These are phyloP conservation scores for Drosophila fulvimacula DNA, from an alignment of 2,888 invertebrate species.

Conservation along the genomic window DNA sequence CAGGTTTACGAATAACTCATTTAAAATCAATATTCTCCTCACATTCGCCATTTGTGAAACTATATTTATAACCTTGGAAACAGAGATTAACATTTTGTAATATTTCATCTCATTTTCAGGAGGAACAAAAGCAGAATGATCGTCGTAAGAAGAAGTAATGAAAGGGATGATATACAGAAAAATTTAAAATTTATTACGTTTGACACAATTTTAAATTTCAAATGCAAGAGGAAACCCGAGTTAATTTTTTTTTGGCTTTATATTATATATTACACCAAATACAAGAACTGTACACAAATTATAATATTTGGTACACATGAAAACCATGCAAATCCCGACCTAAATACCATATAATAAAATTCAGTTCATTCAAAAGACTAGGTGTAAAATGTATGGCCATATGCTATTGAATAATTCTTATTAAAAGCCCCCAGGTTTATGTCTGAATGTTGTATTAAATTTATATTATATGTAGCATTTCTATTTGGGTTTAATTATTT, in stretches of 20 bases:
- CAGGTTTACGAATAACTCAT: constrained; percentile 39
- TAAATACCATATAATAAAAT: constrained; percentile 39
- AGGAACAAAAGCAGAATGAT: constrained; percentile 79
- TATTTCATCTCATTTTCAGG: constrained; percentile 58
- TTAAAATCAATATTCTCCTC: background rate
- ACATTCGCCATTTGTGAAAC: constrained; percentile 63
- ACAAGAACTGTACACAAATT: constrained; percentile 19
- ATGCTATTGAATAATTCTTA: constrained; percentile 11
- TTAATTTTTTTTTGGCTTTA: constrained; percentile 35
- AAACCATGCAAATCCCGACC: constrained; percentile 41
- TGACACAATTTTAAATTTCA: constrained; percentile 31
- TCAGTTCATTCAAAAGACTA: constrained; percentile 13
- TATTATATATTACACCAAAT: constrained; percentile 19
- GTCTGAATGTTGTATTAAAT: constrained; percentile 11
- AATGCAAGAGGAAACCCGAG: constrained; percentile 18
- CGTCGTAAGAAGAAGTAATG: constrained; percentile 73
- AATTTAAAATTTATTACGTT: constrained; percentile 25
- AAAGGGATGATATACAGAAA: background rate
- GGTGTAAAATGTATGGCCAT: background rate
- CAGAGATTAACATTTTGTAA: constrained; percentile 3
- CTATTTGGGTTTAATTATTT: constrained; percentile 27
- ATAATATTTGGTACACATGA: constrained; percentile 19
- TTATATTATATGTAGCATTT: constrained; percentile 12
- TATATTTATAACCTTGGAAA: constrained; percentile 66
- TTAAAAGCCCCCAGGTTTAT: constrained; percentile 1